A percentile compares a stretch with the other conserved stretches of the same genome.
phyloP scores from a whole-genome alignment of 2,797 vertebrate species.

The Gobionotothen gibberifrons region DNA sequence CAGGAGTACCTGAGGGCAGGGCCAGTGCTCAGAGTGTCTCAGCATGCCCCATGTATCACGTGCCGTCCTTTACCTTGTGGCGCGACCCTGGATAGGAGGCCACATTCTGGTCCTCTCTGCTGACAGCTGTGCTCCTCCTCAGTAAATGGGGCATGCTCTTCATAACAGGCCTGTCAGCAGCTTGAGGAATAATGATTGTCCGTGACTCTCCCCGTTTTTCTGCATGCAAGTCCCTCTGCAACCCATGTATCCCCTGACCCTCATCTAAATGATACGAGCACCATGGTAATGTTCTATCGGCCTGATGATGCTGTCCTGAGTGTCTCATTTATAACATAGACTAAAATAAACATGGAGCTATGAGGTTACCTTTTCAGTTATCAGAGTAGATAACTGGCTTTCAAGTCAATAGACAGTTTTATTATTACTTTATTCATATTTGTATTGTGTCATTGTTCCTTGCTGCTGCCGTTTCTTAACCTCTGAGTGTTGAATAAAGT shows the following conservation, averaged over 20 bases:
- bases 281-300: conserved; percentile 45
- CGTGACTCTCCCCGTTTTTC: conserved; percentile 67
- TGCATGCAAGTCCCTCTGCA: conserved; percentile 53
- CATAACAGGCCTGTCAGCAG: conserved; percentile 82
- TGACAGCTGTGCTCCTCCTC: conserved; percentile 81
- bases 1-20: conserved; percentile 69
- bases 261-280: conserved; percentile 66
- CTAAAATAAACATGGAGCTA: conserved; percentile 7
- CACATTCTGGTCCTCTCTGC: conserved; percentile 56
- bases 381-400: background rate
- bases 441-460: background rate
- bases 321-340: conserved; percentile 32
- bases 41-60: conserved; percentile 62
- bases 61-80: conserved; percentile 71
- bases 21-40: conserved; percentile 40
- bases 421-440: background rate
- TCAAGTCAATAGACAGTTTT: background rate
- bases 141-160: conserved; percentile 79
- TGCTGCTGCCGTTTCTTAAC: background rate
- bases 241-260: conserved; percentile 41
- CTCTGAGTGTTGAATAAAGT: background rate
- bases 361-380: conserved; percentile 4
- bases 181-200: conserved; percentile 77
- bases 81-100: conserved; percentile 52
- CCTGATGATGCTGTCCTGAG: conserved; percentile 45